phyloP scores from a whole-genome alignment of 2,888 invertebrate species.

The Lepidocyrtoides sp. region DNA sequence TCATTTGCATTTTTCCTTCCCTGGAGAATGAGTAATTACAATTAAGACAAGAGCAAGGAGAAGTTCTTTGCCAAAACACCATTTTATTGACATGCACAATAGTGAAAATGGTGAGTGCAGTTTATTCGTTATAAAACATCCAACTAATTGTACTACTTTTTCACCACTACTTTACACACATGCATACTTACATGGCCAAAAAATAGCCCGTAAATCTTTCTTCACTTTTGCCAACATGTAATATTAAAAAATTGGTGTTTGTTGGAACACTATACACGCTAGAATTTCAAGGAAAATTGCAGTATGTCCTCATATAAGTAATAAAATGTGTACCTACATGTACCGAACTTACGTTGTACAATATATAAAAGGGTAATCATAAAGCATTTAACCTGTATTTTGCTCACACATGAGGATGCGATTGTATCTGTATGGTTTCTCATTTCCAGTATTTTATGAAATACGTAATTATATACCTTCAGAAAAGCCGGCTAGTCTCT shows the following conservation, averaged over 20 bases:
- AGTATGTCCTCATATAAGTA: too few species aligned
- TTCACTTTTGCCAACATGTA: slow-evolving; percentile 15
- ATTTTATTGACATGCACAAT: not conserved
- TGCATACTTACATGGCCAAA: not conserved
- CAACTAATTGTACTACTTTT: slow-evolving; percentile 35
- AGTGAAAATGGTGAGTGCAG: not conserved
- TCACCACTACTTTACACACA: not conserved
- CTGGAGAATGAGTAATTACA: slow-evolving; percentile 23
- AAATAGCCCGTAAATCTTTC: slow-evolving; percentile 33
- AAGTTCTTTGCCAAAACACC: not conserved
- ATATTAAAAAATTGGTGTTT: slow-evolving; percentile 40
- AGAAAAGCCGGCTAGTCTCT: slow-evolving; percentile 32
- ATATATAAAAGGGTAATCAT: not conserved
- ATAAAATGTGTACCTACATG: not conserved
- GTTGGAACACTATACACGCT: not conserved
- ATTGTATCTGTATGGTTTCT: not conserved
- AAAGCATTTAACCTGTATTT: slow-evolving; percentile 40
- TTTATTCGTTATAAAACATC: too few species aligned
- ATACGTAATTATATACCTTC: slow-evolving; percentile 51
- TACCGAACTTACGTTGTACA: not conserved
- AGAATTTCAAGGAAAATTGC: not conserved
- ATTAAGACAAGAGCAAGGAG: slow-evolving; percentile 22
- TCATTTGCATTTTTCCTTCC: slow-evolving; percentile 17
- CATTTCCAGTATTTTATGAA: slow-evolving; percentile 48
- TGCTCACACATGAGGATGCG: slow-evolving; percentile 1